Conservation (phyloP, 1,140 invertebrate species). For the Drosophila asahinai region DNA sequence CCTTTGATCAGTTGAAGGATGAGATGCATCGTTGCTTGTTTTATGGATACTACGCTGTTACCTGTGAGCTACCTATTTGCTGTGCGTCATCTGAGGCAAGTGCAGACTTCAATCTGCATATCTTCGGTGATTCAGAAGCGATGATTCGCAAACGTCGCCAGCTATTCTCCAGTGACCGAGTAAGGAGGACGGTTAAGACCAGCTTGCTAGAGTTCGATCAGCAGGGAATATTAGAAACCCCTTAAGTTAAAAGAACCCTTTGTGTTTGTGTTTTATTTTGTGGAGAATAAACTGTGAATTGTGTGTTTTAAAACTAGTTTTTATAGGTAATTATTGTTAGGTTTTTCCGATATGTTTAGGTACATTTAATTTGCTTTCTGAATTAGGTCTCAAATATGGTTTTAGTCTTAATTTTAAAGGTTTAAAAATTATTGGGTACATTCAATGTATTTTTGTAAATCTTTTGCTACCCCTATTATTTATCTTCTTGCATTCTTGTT, state of each 20-base stretch:
- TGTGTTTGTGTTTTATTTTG: background rate
- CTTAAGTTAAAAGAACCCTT: background rate
- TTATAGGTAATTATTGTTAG: background rate
- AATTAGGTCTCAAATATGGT: too few species aligned
- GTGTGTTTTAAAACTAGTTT: background rate
- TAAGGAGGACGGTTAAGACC: slow-evolving; percentile 42
- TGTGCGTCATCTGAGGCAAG: slow-evolving; percentile 46
- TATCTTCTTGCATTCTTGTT: background rate
- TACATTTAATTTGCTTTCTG: too few species aligned
- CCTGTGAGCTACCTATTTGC: slow-evolving; percentile 69
- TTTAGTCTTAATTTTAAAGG: too few species aligned
- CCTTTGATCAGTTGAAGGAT: slow-evolving; percentile 61
- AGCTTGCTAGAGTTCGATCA: slow-evolving; percentile 56
- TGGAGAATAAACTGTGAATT: background rate
- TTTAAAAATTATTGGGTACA: too few species aligned
- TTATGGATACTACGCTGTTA: slow-evolving; percentile 60
- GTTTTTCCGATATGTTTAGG: too few species aligned
- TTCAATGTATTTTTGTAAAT: background rate
- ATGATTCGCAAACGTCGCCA: slow-evolving; percentile 42
- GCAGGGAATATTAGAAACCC: slow-evolving; percentile 58
- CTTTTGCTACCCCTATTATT: background rate
- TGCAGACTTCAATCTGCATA: slow-evolving; percentile 41
- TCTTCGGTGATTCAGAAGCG: slow-evolving; percentile 33
- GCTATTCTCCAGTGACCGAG: slow-evolving; percentile 57
- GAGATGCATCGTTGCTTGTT: slow-evolving; percentile 71